A percentile compares a stretch with the other conserved stretches of the same genome.
Evolutionary conservation across 2,888 invertebrate species (phyloP).

Genomic region (Melanostoma scalare): DNA sequence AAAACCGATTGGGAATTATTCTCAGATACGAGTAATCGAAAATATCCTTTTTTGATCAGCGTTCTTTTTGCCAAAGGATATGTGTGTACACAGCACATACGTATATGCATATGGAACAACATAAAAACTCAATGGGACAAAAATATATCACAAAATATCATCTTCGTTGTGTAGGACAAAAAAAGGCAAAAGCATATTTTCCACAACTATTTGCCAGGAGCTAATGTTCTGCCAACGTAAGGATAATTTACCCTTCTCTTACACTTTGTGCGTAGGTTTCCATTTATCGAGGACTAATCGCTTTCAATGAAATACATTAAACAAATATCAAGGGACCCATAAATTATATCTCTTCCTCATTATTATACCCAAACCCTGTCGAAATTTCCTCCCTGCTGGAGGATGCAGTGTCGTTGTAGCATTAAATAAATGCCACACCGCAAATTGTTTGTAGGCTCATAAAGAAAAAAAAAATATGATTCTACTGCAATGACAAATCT

Average conservation of each 20-base stretch:
- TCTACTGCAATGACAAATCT: conserved; percentile 69
- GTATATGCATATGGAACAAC: conserved; percentile 35
- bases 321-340: conserved; percentile 45
- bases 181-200: conserved; percentile 13
- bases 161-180: conserved; percentile 29
- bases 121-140: conserved; percentile 47
- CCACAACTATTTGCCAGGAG: conserved; percentile 27
- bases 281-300: conserved; percentile 49
- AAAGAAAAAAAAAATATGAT: conserved; percentile 32
- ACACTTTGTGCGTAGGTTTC: conserved; percentile 24
- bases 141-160: conserved; percentile 46
- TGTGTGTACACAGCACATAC: conserved; percentile 17
- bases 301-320: conserved; percentile 55
- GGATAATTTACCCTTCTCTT: conserved; percentile 25
- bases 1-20: conserved; percentile 57
- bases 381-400: conserved; percentile 4
- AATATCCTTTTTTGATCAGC: conserved; percentile 34
- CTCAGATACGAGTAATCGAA: conserved; percentile 59
- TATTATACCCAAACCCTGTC: conserved; percentile 7
- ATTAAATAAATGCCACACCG: conserved; percentile 59
- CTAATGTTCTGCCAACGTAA: conserved; percentile 47
- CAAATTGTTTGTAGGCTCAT: conserved; percentile 51
- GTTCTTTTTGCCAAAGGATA: conserved; percentile 55
- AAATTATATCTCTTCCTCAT: conserved; percentile 30
- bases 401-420: conserved; percentile 53